These are phyloP conservation scores for Ophion ellenae DNA, from an alignment of 2,888 invertebrate genomes.

Conservation along the genomic window DNA sequence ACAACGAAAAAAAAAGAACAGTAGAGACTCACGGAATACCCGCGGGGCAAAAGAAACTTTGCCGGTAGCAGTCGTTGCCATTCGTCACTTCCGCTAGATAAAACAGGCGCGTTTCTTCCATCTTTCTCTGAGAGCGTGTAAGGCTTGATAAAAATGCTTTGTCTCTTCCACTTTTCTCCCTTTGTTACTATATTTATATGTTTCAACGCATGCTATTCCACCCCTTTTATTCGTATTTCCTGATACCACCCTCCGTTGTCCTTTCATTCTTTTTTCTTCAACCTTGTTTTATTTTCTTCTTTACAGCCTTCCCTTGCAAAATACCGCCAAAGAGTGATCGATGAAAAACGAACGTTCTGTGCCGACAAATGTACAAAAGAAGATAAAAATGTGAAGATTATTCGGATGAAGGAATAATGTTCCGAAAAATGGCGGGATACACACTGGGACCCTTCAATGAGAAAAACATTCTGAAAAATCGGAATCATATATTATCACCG, in stretches of 20 bases:
- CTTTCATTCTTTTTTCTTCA: slow-evolving; percentile 24
- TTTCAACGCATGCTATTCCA: slow-evolving; percentile 32
- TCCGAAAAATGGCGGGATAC: no score
- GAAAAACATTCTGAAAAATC: no score
- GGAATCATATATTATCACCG: no score
- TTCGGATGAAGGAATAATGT: neutral
- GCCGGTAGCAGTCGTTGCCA: slow-evolving; percentile 71
- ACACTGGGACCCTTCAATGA: no score
- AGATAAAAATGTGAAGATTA: neutral
- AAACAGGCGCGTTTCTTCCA: slow-evolving; percentile 73
- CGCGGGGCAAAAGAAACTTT: slow-evolving; percentile 68
- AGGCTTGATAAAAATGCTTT: slow-evolving; percentile 72
- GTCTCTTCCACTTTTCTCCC: slow-evolving; percentile 65
- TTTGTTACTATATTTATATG: slow-evolving; percentile 12
- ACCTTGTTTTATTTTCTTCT: slow-evolving; percentile 24
- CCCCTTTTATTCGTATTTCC: slow-evolving; percentile 64
- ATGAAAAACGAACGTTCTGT: neutral
- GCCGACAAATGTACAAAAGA: neutral
- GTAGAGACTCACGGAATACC: slow-evolving; percentile 8
- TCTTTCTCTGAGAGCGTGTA: slow-evolving; percentile 37
- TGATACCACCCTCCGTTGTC: slow-evolving; percentile 33
- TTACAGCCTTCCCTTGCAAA: neutral
- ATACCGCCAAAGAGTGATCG: neutral
- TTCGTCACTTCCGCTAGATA: slow-evolving; percentile 80
- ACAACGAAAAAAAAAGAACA: slow-evolving; percentile 38